Conservation (phyloP, 2,797 vertebrate genomes). For the Ctenosaura bakeri region DNA sequence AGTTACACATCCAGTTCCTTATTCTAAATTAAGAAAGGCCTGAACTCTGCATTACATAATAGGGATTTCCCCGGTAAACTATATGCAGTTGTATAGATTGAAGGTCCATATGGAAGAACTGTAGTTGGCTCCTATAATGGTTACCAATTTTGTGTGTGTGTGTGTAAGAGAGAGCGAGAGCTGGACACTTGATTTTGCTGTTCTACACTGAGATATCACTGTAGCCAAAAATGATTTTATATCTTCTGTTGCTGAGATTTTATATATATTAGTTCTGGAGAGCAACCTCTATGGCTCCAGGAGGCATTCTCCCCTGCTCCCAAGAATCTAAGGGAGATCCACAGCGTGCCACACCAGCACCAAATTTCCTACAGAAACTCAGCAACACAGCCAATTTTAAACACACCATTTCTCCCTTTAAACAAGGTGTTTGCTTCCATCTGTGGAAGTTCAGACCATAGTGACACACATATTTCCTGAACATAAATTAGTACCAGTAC, state of each 20-base stretch:
- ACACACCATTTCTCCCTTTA: background rate
- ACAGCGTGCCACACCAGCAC: background rate
- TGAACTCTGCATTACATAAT: background rate
- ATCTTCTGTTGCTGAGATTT: background rate
- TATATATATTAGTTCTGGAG: background rate
- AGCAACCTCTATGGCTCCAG: background rate
- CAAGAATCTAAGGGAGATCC: background rate
- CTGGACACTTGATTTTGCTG: too few relatives aligned
- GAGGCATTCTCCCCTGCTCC: too few relatives aligned
- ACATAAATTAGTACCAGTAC: background rate
- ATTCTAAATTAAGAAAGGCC: conserved; percentile 30
- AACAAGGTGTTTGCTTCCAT: background rate
- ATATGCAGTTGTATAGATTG: background rate
- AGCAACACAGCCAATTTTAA: background rate
- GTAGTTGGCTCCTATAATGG: background rate
- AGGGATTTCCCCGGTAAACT: conserved; percentile 12
- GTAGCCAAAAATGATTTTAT: background rate
- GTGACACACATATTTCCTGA: too few relatives aligned
- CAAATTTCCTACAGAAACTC: background rate
- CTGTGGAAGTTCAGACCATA: too few relatives aligned
- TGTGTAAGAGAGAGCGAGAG: too few relatives aligned
- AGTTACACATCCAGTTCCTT: background rate
- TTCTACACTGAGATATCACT: background rate
- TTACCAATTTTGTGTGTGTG: background rate
- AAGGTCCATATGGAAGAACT: background rate